A percentile compares a stretch with the other conserved stretches of the same genome.
Conservation (phyloP, 2,797 vertebrate genomes). For the Microcaecilia unicolor region DNA sequence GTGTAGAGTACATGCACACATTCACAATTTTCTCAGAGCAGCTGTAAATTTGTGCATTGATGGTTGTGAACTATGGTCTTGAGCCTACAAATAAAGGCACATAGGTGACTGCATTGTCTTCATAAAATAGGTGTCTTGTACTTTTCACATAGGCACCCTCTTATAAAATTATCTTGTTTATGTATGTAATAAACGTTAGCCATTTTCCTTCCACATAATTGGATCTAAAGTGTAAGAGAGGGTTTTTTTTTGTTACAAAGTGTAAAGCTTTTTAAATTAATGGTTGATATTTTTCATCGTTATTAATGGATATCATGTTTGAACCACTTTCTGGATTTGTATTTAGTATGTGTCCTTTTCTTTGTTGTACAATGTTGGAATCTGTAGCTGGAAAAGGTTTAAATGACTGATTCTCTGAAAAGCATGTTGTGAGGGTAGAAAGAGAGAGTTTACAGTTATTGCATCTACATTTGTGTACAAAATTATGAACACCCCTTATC, state of each 20-base stretch:
- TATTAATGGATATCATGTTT: constrained; percentile 10
- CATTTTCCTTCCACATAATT: constrained; percentile 4
- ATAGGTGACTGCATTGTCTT: too few relatives aligned
- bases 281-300: constrained; percentile 14
- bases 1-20: too few relatives aligned
- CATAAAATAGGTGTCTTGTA: too few relatives aligned
- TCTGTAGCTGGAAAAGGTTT: constrained; percentile 17
- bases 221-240: constrained; percentile 16
- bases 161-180: too few relatives aligned
- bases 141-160: too few relatives aligned
- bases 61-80: too few relatives aligned
- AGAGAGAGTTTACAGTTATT: constrained; percentile 46
- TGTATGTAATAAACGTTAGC: neutral
- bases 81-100: too few relatives aligned
- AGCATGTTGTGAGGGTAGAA: constrained; percentile 40
- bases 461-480: too few relatives aligned
- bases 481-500: too few relatives aligned
- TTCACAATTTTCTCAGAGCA: too few relatives aligned
- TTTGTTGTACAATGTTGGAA: constrained; percentile 8
- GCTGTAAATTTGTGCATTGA: too few relatives aligned
- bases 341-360: too few relatives aligned
- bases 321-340: constrained; percentile 23
- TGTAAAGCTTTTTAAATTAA: constrained; percentile 5
- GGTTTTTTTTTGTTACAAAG: constrained; percentile 17
- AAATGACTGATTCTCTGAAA: constrained; percentile 26